Percentiles rank a stretch among this genome's conserved stretches.
Conservation (phyloP, 2,113 vertebrate genomes). For the Callocephalon fimbriatum region DNA sequence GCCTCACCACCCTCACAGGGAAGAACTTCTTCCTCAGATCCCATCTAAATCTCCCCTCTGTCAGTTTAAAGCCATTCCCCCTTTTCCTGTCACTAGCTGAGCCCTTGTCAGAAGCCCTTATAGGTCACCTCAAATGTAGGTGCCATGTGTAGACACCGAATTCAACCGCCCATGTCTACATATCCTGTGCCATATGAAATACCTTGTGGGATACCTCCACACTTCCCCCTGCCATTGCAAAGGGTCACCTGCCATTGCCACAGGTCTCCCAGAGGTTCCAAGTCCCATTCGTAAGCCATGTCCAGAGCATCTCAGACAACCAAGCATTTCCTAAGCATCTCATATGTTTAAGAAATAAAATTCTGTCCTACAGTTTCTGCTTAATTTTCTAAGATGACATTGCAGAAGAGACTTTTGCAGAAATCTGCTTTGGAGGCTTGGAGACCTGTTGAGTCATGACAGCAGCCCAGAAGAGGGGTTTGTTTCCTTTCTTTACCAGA, state of each 20-base stretch:
- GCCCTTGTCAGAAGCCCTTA: not conserved
- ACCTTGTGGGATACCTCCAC: not conserved
- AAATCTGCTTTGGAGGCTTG: not conserved
- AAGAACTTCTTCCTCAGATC: not conserved
- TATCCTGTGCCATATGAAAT: fast-evolving
- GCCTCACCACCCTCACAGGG: not conserved
- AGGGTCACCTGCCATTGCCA: not conserved
- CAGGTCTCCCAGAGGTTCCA: not conserved
- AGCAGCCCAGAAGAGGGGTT: not conserved
- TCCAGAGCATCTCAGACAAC: not conserved
- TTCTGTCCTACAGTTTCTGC: not conserved
- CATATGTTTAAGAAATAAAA: not conserved
- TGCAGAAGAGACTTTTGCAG: not conserved
- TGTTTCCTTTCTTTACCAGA: not conserved
- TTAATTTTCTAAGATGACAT: not conserved
- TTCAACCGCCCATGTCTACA: not conserved
- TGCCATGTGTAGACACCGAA: not conserved
- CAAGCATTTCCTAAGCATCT: not conserved
- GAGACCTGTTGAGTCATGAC: not conserved
- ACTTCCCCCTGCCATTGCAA: not conserved
- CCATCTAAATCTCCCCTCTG: not conserved
- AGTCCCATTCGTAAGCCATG: not conserved
- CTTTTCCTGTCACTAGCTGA: not conserved
- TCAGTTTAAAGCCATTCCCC: not conserved
- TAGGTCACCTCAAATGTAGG: not conserved